Conservation (phyloP, 2,113 vertebrate species). For the Brachyistius frenatus region DNA sequence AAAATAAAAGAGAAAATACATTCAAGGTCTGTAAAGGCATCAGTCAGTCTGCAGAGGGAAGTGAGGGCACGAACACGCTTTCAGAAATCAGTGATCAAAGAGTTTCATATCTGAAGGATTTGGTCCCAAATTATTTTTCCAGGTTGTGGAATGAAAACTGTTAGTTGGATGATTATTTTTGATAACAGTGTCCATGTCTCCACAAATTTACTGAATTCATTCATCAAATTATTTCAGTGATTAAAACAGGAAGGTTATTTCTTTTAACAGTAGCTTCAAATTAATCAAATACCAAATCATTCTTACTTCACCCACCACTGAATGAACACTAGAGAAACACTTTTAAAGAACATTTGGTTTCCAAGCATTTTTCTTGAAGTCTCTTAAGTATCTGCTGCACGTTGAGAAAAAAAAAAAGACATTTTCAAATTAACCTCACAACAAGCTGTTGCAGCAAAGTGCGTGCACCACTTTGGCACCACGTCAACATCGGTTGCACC, state of each 20-base stretch:
- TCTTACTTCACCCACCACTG: not conserved
- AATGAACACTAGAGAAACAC: slow-evolving; percentile 23
- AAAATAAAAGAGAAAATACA: slow-evolving; percentile 68
- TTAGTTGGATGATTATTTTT: no score
- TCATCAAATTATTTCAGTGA: not conserved
- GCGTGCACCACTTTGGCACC: no score
- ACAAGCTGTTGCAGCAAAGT: not conserved
- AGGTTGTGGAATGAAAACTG: no score
- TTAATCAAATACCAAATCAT: slow-evolving; percentile 19
- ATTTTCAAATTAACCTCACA: not conserved
- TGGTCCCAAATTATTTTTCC: not conserved
- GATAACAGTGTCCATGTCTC: not conserved
- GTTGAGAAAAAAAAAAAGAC: not conserved
- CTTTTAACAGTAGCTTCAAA: no score
- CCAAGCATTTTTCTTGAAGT: not conserved
- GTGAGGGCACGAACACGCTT: not conserved
- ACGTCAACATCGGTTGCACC: not conserved
- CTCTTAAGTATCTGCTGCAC: slow-evolving; percentile 24
- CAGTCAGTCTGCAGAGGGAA: not conserved
- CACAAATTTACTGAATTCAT: not conserved
- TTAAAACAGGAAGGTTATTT: not conserved
- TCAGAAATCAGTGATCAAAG: no score
- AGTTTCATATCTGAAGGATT: not conserved
- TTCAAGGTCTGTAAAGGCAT: slow-evolving; percentile 68
- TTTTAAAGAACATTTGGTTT: not conserved